Conservation (phyloP, 2,113 vertebrate species). For the Psephotus haematonotus region DNA sequence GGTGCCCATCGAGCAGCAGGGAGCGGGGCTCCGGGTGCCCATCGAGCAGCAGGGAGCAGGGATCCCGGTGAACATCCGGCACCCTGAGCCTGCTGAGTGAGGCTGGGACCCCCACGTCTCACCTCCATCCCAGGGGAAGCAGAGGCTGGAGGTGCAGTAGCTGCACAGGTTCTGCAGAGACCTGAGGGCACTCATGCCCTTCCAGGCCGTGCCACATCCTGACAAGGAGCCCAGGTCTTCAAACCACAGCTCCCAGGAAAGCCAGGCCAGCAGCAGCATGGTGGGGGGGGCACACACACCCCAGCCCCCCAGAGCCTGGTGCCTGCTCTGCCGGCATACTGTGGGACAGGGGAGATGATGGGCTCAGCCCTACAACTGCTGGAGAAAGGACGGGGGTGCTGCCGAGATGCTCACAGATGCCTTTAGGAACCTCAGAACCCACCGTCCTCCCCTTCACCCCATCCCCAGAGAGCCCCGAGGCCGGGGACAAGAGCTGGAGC, state of each 20-base stretch:
- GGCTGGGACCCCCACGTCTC: rapidly evolving
- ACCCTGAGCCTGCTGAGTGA: rapidly evolving
- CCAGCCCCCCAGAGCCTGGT: not conserved
- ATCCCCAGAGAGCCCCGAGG: not conserved
- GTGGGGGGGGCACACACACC: too few species aligned
- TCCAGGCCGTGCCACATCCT: not conserved
- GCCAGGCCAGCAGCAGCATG: not conserved
- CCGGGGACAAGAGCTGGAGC: rapidly evolving
- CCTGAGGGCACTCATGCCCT: constrained; percentile 44
- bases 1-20: not conserved
- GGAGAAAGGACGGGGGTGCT: not conserved
- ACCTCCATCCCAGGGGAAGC: constrained; percentile 85
- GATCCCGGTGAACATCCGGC: not conserved
- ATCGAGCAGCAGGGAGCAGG: not conserved
- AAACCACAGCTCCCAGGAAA: rapidly evolving
- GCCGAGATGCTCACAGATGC: rapidly evolving
- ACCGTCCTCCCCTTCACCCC: rapidly evolving
- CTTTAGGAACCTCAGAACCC: not conserved
- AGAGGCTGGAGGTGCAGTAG: constrained; percentile 86
- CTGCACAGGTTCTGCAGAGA: constrained; percentile 86
- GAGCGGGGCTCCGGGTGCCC: not conserved
- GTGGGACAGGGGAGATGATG: rapidly evolving
- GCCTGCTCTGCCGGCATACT: not conserved
- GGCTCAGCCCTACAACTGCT: not conserved
- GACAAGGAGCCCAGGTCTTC: not conserved